Evolutionary conservation across 2,797 vertebrate species (phyloP).

Genomic region (Antennarius maculatus): DNA sequence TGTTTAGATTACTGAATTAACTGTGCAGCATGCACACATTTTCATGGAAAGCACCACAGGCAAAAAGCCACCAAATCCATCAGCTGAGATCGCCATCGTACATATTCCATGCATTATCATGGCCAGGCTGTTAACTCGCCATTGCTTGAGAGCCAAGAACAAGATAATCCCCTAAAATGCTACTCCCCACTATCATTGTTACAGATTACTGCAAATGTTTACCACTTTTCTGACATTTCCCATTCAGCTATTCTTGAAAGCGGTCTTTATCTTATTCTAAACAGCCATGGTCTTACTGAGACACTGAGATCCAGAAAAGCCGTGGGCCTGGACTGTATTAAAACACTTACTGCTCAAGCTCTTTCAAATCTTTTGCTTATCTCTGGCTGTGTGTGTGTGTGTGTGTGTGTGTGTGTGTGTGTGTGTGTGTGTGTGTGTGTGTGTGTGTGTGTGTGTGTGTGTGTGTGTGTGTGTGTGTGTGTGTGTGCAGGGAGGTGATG

Average conservation of each 20-base stretch:
- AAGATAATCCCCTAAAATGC: slow-evolving; percentile 50
- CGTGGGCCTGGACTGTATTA: slow-evolving; percentile 56
- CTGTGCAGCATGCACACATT: not conserved
- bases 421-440: too few relatives aligned
- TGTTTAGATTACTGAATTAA: slow-evolving; percentile 47
- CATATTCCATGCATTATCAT: slow-evolving; percentile 35
- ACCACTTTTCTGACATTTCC: slow-evolving; percentile 57
- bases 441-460: not conserved
- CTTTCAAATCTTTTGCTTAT: slow-evolving; percentile 66
- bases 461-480: slow-evolving; percentile 5
- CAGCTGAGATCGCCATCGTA: slow-evolving; percentile 19
- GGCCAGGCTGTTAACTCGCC: slow-evolving; percentile 24
- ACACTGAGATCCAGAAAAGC: slow-evolving; percentile 34
- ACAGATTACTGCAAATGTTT: slow-evolving; percentile 63
- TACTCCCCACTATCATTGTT: slow-evolving; percentile 51
- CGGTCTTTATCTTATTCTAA: slow-evolving; percentile 59
- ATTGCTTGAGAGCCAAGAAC: slow-evolving; percentile 44
- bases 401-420: too few relatives aligned
- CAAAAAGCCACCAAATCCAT: slow-evolving; percentile 30
- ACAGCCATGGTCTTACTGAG: slow-evolving; percentile 39
- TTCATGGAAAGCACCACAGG: slow-evolving; percentile 12
- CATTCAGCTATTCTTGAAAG: slow-evolving; percentile 47
- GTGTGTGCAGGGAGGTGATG: slow-evolving; percentile 16
- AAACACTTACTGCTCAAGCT: slow-evolving; percentile 48
- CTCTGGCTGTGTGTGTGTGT: slow-evolving; percentile 28